phyloP scores from a whole-genome alignment of 30 jellyfish, hydroid and myxozoan species.

The Hydractinia echinata region DNA sequence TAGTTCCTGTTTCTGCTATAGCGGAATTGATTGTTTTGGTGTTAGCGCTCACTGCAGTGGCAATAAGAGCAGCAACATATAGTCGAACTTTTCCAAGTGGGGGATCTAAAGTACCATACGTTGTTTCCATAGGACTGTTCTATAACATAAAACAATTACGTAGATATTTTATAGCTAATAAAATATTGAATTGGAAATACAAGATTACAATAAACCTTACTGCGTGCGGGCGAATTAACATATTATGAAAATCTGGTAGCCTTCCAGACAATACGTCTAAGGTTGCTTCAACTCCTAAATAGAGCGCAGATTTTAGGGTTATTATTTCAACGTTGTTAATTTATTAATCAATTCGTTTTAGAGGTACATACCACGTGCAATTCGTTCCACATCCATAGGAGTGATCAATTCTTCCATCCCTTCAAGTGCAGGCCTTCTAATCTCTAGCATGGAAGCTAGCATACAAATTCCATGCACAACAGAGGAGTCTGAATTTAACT shows the following conservation, averaged over 20 bases:
- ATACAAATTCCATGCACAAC: constrained; percentile 74
- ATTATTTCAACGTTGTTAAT: background rate
- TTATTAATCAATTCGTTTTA: background rate
- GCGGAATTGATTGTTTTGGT: constrained; percentile 44
- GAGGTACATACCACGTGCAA: constrained; percentile 58
- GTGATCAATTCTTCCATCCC: constrained; percentile 74
- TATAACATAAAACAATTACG: background rate
- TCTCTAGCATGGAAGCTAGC: constrained; percentile 66
- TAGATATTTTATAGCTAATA: too few species aligned
- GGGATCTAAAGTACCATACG: constrained; percentile 79
- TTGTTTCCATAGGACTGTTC: constrained; percentile 70
- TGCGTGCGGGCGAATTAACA: constrained; percentile 62
- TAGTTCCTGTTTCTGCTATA: constrained; percentile 67
- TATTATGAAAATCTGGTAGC: constrained; percentile 58
- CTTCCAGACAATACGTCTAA: constrained; percentile 57
- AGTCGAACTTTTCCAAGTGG: constrained; percentile 92
- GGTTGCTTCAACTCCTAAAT: constrained; percentile 62
- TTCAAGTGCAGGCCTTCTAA: constrained; percentile 77
- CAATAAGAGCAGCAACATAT: constrained; percentile 71
- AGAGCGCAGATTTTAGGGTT: background rate
- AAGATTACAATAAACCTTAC: constrained; percentile 26
- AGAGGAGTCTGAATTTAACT: constrained; percentile 58
- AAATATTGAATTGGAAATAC: too few species aligned
- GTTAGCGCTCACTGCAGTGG: constrained; percentile 65
- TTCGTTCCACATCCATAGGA: constrained; percentile 67